These are phyloP conservation scores for Leptinotarsa peninsularis DNA, from an alignment of 2,888 invertebrate genomes.

Conservation along the genomic window DNA sequence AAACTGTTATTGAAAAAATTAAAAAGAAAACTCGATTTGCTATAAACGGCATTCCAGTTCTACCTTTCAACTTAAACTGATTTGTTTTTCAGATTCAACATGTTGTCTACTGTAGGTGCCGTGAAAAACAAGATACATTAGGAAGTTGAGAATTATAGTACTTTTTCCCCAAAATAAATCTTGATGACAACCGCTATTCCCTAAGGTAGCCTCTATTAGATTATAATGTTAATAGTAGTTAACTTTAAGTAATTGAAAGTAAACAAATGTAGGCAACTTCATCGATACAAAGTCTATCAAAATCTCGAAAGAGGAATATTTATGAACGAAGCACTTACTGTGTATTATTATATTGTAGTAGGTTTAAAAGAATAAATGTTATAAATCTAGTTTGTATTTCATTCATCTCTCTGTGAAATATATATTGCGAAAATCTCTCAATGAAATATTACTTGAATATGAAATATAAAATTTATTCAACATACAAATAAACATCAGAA, in stretches of 20 bases:
- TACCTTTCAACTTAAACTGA: no score
- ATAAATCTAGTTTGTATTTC: not conserved
- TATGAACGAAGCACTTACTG: constrained; percentile 19
- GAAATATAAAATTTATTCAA: no score
- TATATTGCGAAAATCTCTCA: not conserved
- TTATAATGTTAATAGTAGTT: constrained; percentile 29
- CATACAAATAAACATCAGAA: no score
- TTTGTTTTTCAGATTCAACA: constrained; percentile 24
- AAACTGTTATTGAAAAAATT: no score
- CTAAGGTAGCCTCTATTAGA: constrained; percentile 39
- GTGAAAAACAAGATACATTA: constrained; percentile 36
- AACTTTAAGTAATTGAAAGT: constrained; percentile 25
- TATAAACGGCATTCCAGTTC: no score
- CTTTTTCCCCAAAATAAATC: constrained; percentile 7
- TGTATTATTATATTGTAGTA: constrained; percentile 20
- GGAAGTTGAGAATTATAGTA: not conserved
- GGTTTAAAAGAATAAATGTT: constrained; percentile 17
- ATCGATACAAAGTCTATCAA: constrained; percentile 39
- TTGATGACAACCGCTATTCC: constrained; percentile 42
- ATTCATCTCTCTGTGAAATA: not conserved
- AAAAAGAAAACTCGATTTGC: no score
- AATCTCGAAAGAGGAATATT: constrained; percentile 36
- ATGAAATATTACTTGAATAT: no score
- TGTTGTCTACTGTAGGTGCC: constrained; percentile 20
- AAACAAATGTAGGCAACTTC: constrained; percentile 26